A percentile compares a stretch with the other conserved stretches of the same genome.
phyloP scores from a whole-genome alignment of 1,140 invertebrate species.

The Dryas iulia region DNA sequence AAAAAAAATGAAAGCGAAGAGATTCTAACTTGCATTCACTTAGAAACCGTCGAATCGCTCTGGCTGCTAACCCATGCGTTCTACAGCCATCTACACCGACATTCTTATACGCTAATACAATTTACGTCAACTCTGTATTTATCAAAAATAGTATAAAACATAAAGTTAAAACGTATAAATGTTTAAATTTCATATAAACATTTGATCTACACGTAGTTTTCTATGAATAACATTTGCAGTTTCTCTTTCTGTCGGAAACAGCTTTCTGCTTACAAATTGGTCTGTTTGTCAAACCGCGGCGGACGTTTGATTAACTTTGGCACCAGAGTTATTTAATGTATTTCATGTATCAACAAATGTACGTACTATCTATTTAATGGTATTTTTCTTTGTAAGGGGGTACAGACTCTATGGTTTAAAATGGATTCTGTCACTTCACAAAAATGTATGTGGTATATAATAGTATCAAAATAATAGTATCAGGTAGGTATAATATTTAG shows the following conservation, averaged over 20 bases:
- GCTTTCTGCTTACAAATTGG: constrained; percentile 20
- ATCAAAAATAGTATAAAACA: no score
- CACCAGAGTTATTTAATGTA: constrained; percentile 34
- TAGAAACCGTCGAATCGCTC: no score
- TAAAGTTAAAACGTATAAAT: neutral
- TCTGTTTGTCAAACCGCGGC: constrained; percentile 24
- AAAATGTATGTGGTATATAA: no score
- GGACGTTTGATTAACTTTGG: constrained; percentile 51
- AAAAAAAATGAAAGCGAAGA: no score
- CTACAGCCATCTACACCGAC: no score
- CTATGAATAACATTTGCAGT: constrained; percentile 6
- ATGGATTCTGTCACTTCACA: no score
- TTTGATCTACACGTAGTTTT: neutral
- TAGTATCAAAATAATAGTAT: no score
- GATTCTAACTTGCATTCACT: no score
- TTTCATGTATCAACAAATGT: constrained; percentile 30
- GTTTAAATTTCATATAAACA: neutral
- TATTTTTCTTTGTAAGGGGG: neutral
- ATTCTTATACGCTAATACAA: no score
- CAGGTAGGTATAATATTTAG: no score
- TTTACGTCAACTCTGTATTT: no score
- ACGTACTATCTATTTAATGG: neutral
- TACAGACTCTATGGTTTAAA: neutral
- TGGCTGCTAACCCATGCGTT: no score
- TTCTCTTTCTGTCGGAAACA: constrained; percentile 8